Evolutionary conservation across 2,888 invertebrate genomes (phyloP), one percentile per base, ranked within the genome.

Genomic region (Hyppa rectilinea): DNA sequence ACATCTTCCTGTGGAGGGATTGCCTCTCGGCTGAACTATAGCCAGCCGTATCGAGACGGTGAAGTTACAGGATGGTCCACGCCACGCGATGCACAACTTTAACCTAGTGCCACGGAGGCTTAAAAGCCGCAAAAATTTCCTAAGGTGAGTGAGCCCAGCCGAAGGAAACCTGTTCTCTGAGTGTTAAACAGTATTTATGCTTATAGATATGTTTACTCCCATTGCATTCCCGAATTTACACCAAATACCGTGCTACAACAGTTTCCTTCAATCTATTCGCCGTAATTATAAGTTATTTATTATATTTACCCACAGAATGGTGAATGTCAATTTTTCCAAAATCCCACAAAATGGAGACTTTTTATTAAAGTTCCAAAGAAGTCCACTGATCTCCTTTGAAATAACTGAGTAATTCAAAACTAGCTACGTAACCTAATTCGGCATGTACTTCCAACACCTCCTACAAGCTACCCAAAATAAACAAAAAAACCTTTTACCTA

Each of bases 401-500:
- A 20, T 26, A 58, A 40, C 12, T 20, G 20, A 14, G 2, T 14
- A 20, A 38, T 6, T 12, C 20, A 14, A n/a, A 4, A 59, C 49
- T 49, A n/a, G 29, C 14, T 4, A 29, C 4, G 29, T 0, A n/a
- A 29, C 9, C 20, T 45, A 20, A 72, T 45, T 36, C 20, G 0
- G n/a, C 36, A 71, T 23, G 20, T 43, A 23, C n/a, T 38, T 23
- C 12, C 4, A 20, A 52, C 31, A 14, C 12, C 45, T n/a, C 12
- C 26, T n/a, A 12, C 23, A 29, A 20, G 12, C n/a, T 6, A 26
- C 9, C 12, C 9, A 36, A 43, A 53, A 62, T 5, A 71, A 40
- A 60, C n/a, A 74, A 43, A 58, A 72, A 63, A 59, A 47, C 40
- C 63, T 60, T 69, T 65, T 71, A 34, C 40, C 34, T 40, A 49